Evolutionary conservation across 1,140 invertebrate genomes (phyloP).

Genomic region (Musca vetustissima): DNA sequence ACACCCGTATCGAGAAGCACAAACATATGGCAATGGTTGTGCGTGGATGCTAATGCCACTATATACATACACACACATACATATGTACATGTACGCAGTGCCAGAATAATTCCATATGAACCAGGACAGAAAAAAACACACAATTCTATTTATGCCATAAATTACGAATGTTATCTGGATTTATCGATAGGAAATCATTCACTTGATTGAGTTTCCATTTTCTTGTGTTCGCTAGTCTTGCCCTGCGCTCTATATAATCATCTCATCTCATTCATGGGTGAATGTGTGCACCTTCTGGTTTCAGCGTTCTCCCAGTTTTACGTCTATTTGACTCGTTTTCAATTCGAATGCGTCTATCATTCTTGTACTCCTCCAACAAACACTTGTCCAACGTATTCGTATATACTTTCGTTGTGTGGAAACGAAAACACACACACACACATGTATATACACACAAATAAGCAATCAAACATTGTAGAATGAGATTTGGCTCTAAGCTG

Average conservation of each 20-base stretch:
- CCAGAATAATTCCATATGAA: neutral
- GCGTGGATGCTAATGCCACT: no score
- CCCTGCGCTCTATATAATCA: neutral
- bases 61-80: neutral
- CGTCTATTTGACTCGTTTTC: no score
- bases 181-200: constrained; percentile 18
- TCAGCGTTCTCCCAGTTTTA: no score
- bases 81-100: neutral
- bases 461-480: no score
- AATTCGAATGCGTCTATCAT: no score
- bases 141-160: constrained; percentile 21
- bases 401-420: no score
- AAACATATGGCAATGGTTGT: neutral
- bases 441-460: no score
- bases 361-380: no score
- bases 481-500: neutral
- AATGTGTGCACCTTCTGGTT: neutral
- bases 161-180: constrained; percentile 20
- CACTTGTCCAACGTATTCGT: no score
- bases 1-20: no score
- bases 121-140: constrained; percentile 3
- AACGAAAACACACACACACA: no score
- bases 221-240: neutral
- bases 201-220: constrained; percentile 20
- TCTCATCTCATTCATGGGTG: neutral